A percentile compares a stretch with the other conserved stretches of the same genome.
These are phyloP conservation scores for Luperina testacea DNA, from an alignment of 2,888 invertebrate species.

Conservation along the genomic window DNA sequence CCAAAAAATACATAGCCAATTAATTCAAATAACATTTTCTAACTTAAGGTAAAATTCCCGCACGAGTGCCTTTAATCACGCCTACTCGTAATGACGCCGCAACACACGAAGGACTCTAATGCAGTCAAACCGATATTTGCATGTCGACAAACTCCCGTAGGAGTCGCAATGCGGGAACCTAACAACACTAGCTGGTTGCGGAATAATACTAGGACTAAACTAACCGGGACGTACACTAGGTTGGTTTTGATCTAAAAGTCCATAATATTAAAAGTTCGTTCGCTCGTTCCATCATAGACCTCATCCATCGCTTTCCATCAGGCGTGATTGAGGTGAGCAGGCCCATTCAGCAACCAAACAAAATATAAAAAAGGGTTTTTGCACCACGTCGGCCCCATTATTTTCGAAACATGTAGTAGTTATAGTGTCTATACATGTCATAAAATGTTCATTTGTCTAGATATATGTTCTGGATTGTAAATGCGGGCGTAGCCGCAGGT, in stretches of 20 bases:
- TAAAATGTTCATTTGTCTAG: not conserved
- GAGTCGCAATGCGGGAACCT: slow-evolving; percentile 62
- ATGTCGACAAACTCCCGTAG: slow-evolving; percentile 59
- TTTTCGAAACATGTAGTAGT: not conserved
- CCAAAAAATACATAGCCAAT: not conserved
- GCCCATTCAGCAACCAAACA: too few relatives aligned
- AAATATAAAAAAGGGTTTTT: not conserved
- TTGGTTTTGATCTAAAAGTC: not conserved
- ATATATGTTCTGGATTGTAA: too few relatives aligned
- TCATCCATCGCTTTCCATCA: too few relatives aligned
- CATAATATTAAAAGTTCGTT: not conserved
- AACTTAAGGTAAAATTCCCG: not conserved
- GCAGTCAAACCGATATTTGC: slow-evolving; percentile 63
- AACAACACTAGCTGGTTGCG: slow-evolving; percentile 14
- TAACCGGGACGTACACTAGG: not conserved
- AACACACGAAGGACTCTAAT: slow-evolving; percentile 43
- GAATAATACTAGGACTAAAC: slow-evolving; percentile 34
- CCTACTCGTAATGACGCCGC: slow-evolving; percentile 23
- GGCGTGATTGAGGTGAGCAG: too few relatives aligned
- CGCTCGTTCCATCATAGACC: too few relatives aligned
- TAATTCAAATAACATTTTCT: not conserved
- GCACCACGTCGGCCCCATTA: not conserved
- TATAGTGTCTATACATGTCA: not conserved
- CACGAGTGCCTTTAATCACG: slow-evolving; percentile 21
- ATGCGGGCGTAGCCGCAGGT: too few relatives aligned